Evolutionary conservation across 1,140 invertebrate genomes (phyloP).

Genomic region (Pseudomyrmex cubaensis): DNA sequence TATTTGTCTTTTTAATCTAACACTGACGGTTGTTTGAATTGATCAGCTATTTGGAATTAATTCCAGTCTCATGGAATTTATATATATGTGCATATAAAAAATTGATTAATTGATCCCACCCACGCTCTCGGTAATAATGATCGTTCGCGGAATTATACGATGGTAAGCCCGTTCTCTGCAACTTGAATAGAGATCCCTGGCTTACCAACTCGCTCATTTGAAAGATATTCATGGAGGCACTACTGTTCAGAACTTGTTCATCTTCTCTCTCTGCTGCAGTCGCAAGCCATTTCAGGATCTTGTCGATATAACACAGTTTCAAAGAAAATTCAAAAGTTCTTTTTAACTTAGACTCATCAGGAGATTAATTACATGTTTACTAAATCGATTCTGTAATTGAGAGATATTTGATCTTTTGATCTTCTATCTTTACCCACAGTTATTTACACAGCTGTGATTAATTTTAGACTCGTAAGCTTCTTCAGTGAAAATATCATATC

Average conservation of each 20-base stretch:
- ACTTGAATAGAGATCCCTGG: constrained; percentile 33
- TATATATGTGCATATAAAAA: background rate
- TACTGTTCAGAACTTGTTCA: constrained; percentile 14
- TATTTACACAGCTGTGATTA: constrained; percentile 1
- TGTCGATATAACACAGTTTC: constrained; percentile 18
- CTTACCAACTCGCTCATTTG: constrained; percentile 39
- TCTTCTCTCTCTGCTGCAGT: background rate
- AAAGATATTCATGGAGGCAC: constrained; percentile 30
- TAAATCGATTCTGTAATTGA: background rate
- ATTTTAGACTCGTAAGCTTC: background rate
- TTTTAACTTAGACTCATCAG: background rate
- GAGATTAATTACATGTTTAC: background rate
- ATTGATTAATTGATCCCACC: background rate
- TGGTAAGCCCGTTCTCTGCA: constrained; percentile 44
- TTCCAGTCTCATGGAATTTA: background rate
- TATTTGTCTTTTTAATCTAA: background rate
- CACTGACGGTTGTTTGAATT: background rate
- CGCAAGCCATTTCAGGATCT: background rate
- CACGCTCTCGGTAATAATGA: too few species aligned
- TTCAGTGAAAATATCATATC: too few species aligned
- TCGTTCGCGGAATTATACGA: background rate
- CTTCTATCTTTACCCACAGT: background rate
- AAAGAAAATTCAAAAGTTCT: background rate
- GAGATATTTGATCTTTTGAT: background rate
- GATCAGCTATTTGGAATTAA: constrained; percentile 16